Conservation (phyloP, 2,797 vertebrate species). For the Poecilia gillii region DNA sequence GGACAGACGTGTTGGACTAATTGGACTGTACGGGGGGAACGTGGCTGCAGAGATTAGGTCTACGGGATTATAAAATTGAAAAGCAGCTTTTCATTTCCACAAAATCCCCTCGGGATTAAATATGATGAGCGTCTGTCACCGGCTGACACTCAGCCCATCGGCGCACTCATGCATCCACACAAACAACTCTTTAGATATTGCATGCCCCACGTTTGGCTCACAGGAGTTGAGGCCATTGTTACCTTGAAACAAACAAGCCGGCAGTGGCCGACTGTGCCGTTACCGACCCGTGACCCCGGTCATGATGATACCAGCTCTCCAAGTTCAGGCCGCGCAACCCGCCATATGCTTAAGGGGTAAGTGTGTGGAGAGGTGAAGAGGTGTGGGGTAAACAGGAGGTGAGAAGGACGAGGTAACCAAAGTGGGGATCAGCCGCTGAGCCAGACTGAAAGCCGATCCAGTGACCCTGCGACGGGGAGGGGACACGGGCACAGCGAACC, state of each 20-base stretch:
- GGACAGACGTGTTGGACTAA: conserved; percentile 67
- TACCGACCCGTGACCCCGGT: conserved; percentile 68
- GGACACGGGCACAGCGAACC: conserved; percentile 20
- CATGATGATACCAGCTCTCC: conserved; percentile 58
- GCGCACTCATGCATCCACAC: conserved; percentile 20
- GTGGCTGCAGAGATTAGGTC: conserved; percentile 69
- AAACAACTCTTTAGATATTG: conserved; percentile 43
- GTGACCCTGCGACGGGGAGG: conserved; percentile 63
- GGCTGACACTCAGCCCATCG: conserved; percentile 38
- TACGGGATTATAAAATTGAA: conserved; percentile 80
- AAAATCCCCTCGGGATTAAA: conserved; percentile 80
- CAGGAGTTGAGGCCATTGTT: conserved; percentile 49
- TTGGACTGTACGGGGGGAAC: conserved; percentile 69
- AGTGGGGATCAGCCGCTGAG: conserved; percentile 58
- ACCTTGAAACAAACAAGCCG: conserved; percentile 41
- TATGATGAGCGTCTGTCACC: conserved; percentile 78
- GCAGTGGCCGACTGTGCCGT: conserved; percentile 9
- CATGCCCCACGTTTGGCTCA: conserved; percentile 37
- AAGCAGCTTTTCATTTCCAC: conserved; percentile 81
- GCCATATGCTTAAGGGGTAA: conserved; percentile 63
- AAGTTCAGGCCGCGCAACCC: conserved; percentile 48
- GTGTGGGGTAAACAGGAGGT: conserved; percentile 63
- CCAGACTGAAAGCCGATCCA: conserved; percentile 73
- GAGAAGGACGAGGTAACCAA: conserved; percentile 73
- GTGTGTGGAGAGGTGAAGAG: conserved; percentile 44